Evolutionary conservation across 2,113 vertebrate species (phyloP).

Genomic region (Laticauda laticaudata): DNA sequence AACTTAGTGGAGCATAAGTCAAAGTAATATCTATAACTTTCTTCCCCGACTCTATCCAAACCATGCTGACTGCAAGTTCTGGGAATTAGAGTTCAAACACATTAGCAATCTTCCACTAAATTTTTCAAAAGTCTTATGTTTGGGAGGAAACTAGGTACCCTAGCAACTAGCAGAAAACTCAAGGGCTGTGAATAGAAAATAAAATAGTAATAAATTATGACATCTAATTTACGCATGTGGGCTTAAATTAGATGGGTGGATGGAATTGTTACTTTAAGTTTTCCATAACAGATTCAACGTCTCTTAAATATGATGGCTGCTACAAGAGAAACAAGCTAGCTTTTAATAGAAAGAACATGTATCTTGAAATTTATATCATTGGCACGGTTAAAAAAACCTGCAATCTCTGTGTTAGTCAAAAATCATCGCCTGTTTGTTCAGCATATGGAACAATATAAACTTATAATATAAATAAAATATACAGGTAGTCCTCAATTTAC

Average conservation of each 20-base stretch:
- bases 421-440: constrained; percentile 18
- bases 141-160: constrained; percentile 41
- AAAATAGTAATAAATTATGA: constrained; percentile 51
- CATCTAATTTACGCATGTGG: constrained; percentile 49
- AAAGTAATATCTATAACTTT: neutral
- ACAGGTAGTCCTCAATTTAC: neutral
- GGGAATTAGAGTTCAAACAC: neutral
- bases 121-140: constrained; percentile 32
- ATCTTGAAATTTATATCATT: constrained; percentile 34
- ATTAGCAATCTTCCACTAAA: neutral
- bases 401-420: neutral
- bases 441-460: too few species aligned
- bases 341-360: constrained; percentile 41
- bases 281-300: constrained; percentile 43
- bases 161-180: constrained; percentile 16
- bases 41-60: neutral
- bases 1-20: neutral
- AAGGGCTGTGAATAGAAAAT: constrained; percentile 47
- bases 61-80: neutral
- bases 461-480: neutral
- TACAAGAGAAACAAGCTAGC: constrained; percentile 44
- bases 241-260: constrained; percentile 46
- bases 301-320: constrained; percentile 40
- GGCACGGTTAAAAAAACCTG: neutral
- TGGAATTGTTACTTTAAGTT: constrained; percentile 56